phyloP scores from a whole-genome alignment of 2,888 invertebrate species.

The Lithophane semibrunnea region DNA sequence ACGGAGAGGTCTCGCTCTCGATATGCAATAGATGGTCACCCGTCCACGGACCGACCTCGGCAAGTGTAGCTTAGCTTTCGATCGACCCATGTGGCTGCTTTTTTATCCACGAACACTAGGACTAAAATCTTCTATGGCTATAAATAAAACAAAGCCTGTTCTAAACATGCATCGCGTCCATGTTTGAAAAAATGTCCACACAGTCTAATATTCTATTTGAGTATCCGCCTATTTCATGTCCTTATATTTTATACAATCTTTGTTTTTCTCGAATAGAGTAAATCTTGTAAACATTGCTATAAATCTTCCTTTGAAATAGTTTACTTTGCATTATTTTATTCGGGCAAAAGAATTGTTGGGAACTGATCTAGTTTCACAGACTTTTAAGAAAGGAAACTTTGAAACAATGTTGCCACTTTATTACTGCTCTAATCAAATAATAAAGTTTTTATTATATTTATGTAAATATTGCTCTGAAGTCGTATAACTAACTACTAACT shows the following conservation, averaged over 20 bases:
- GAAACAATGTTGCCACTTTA: constrained; percentile 46
- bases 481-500: constrained; percentile 21
- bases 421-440: constrained; percentile 45
- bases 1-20: too few species aligned
- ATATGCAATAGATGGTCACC: too few species aligned
- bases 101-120: background rate
- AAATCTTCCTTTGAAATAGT: constrained; percentile 48
- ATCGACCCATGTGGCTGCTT: too few species aligned
- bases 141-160: constrained; percentile 30
- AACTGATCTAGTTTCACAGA: constrained; percentile 36
- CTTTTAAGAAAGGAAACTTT: constrained; percentile 32
- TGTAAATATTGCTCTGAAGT: constrained; percentile 31
- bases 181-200: constrained; percentile 41
- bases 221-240: constrained; percentile 59
- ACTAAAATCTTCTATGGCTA: background rate
- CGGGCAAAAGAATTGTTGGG: constrained; percentile 32
- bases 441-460: constrained; percentile 44
- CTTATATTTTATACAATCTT: constrained; percentile 52
- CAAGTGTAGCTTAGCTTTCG: too few species aligned
- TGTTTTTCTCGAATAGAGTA: constrained; percentile 41
- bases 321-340: constrained; percentile 39
- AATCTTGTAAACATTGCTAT: constrained; percentile 45
- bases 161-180: background rate
- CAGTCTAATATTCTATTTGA: constrained; percentile 42
- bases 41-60: too few species aligned